phyloP scores from a whole-genome alignment of 2,888 invertebrate species.

The Heteropelma amictum region DNA sequence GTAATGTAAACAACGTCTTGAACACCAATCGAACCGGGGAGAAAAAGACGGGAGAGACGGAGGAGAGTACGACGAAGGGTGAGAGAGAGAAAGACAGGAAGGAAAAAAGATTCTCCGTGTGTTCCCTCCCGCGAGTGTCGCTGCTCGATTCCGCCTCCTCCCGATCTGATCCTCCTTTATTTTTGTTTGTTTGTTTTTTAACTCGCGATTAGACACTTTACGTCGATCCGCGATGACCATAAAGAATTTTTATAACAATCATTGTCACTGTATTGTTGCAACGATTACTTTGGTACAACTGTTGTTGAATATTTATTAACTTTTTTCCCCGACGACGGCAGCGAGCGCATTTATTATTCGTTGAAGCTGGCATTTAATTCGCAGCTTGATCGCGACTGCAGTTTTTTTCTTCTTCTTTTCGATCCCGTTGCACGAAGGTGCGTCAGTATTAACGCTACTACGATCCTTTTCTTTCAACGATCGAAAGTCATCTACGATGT shows the following conservation, averaged over 20 bases:
- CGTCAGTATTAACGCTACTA: constrained; percentile 38
- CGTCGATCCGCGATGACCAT: constrained; percentile 50
- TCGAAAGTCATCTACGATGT: constrained; percentile 41
- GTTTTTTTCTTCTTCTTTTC: constrained; percentile 15
- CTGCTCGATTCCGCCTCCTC: constrained; percentile 36
- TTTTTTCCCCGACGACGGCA: constrained; percentile 52
- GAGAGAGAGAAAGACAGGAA: not conserved
- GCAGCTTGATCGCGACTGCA: constrained; percentile 24
- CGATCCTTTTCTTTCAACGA: constrained; percentile 11
- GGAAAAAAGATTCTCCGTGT: constrained; percentile 54
- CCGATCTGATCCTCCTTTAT: too few relatives aligned
- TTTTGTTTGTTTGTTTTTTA: constrained; percentile 37
- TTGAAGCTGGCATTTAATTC: constrained; percentile 56
- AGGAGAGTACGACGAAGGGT: not conserved
- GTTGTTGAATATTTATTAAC: constrained; percentile 65
- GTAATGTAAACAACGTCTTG: constrained; percentile 50
- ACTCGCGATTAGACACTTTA: constrained; percentile 22
- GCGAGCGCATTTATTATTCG: constrained; percentile 53
- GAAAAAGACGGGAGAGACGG: not conserved
- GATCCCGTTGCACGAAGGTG: constrained; percentile 20
- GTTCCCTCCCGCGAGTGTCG: constrained; percentile 47
- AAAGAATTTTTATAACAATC: constrained; percentile 57
- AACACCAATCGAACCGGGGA: constrained; percentile 27
- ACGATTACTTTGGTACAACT: constrained; percentile 54
- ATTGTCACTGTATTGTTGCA: constrained; percentile 54